Evolutionary conservation across 2,113 vertebrate genomes (phyloP), one percentile per base, ranked within the genome.

Genomic region (Oncorhynchus clarkii): DNA sequence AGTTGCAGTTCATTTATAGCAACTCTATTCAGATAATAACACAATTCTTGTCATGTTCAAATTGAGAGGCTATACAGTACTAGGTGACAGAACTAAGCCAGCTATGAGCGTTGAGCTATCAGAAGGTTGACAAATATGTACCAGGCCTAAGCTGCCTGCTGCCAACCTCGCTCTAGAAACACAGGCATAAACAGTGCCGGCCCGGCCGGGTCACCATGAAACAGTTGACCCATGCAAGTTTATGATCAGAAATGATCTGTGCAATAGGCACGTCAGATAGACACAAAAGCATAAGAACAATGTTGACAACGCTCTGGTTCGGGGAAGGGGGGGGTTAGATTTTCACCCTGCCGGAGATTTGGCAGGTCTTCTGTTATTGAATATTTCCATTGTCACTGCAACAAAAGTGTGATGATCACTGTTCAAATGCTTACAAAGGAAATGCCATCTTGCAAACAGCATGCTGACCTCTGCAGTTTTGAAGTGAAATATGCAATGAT

Each of bases 401-500:
- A 89, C 89, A 90, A 94, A 94, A 91, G 93, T 92, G 90, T 90
- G 87, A 94, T 91, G 93, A 94, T 94, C 91, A 81, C 91, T 90
- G 92, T 89, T 89, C 90, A 86, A 92, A 92, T 80, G 86, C 86
- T 85, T 89, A 95, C 94, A 94, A 95, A 95, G 95, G 92, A 94
- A 92, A 92, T 24, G 93, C 95, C 91, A 88, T 90, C 89, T 82
- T 93, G 93, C 93, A 94, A 93, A 94, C 93, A 92, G 89, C 88
- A 83, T 87, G 92, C 90, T 92, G 90, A 89, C 85, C 87, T 93
- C 93, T 93, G 95, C 94, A 94, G 92, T 90, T 90, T 92, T 88
- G 84, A 90, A 89, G 93, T 91, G 93, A 95, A 94, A 95, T 94
- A 89, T 94, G 93, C 92, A 91, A 93, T 94, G 92, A 95, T 91